Evolutionary conservation across 2,888 invertebrate genomes (phyloP).

Genomic region (Megastigmus dorsalis): DNA sequence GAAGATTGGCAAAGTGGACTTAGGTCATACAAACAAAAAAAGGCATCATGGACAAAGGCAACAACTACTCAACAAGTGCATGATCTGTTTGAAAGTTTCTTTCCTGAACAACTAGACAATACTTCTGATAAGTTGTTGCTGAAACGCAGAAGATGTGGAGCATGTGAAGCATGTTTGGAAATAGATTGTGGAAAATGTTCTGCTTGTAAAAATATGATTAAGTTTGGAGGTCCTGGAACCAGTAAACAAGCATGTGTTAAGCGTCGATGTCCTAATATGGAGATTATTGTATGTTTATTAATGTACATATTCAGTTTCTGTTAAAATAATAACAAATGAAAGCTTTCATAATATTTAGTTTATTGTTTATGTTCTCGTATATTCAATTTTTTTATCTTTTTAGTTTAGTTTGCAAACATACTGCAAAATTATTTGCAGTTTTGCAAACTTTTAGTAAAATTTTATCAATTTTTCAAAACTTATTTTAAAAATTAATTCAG

Average conservation of each 20-base stretch:
- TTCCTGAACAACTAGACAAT: conserved; percentile 81
- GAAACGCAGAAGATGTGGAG: conserved; percentile 82
- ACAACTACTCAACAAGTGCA: conserved; percentile 86
- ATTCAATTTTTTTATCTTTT: no score
- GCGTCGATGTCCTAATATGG: conserved; percentile 85
- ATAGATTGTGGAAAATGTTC: conserved; percentile 86
- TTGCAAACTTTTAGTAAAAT: neutral
- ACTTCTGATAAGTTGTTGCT: conserved; percentile 75
- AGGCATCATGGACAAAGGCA: conserved; percentile 82
- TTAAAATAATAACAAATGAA: no score
- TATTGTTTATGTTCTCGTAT: no score
- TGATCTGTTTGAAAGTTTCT: conserved; percentile 86
- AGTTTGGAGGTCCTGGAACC: conserved; percentile 83
- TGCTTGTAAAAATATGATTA: conserved; percentile 85
- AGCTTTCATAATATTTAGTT: no score
- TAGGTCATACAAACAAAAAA: conserved; percentile 74
- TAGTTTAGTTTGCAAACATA: no score
- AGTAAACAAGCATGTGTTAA: conserved; percentile 81
- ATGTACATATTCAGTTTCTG: no score
- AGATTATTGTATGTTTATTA: conserved; percentile 76
- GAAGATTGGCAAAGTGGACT: conserved; percentile 34
- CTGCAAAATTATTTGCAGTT: no score
- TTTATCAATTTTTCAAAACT: conserved; percentile 76
- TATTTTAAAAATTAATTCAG: neutral
- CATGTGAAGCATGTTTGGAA: conserved; percentile 85